Percentiles rank a stretch among this genome's conserved stretches.
phyloP scores from a whole-genome alignment of 2,113 vertebrate genomes.

The Meles meles region DNA sequence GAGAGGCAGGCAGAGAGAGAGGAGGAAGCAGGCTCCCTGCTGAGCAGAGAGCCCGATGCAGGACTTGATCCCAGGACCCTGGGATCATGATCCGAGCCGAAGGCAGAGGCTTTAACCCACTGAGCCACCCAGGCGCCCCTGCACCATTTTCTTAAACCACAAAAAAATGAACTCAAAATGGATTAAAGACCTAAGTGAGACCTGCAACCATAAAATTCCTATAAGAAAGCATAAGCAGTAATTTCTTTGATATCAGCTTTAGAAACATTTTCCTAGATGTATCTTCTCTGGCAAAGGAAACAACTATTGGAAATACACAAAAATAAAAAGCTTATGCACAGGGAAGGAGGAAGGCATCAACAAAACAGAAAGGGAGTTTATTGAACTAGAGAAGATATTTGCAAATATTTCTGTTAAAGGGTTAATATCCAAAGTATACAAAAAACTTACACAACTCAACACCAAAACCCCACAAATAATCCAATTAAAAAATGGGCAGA shows the following conservation, averaged over 20 bases:
- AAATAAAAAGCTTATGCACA: background rate
- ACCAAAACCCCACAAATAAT: background rate
- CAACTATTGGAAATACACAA: background rate
- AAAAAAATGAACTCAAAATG: background rate
- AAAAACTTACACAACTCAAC: background rate
- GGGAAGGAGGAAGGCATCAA: background rate
- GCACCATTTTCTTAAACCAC: background rate
- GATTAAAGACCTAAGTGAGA: background rate
- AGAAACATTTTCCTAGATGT: background rate
- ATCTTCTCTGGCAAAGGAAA: background rate
- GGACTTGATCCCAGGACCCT: too few relatives aligned
- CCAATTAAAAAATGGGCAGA: background rate
- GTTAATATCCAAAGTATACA: background rate
- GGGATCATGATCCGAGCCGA: too few relatives aligned
- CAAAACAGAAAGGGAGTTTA: background rate
- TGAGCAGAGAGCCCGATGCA: too few relatives aligned
- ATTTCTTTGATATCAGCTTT: background rate
- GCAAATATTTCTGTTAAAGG: background rate
- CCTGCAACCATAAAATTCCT: background rate
- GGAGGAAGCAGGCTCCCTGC: too few relatives aligned
- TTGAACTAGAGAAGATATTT: background rate
- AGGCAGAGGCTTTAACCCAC: too few relatives aligned
- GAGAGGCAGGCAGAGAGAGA: too few relatives aligned
- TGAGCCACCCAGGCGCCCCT: too few relatives aligned
- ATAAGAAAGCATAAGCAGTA: background rate